These are phyloP conservation scores for Gyps fulvus DNA, from an alignment of 2,113 vertebrate species.

Conservation along the genomic window DNA sequence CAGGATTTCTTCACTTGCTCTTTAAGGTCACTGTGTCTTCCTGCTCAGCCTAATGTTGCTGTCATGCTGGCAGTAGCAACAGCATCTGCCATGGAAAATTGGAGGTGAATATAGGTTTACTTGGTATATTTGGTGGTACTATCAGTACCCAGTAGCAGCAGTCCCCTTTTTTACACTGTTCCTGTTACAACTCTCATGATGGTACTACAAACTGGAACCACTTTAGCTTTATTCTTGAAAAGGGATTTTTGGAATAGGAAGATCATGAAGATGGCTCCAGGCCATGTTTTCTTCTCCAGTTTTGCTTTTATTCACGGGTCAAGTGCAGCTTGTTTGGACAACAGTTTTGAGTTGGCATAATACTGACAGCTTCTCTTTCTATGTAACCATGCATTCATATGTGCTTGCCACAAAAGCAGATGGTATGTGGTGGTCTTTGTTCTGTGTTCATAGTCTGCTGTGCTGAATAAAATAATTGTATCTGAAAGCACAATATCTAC, in stretches of 20 bases:
- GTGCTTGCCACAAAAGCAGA: neutral
- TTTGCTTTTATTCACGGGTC: neutral
- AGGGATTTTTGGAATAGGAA: neutral
- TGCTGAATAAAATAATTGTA: neutral
- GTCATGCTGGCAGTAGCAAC: neutral
- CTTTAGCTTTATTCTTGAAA: neutral
- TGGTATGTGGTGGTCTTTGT: neutral
- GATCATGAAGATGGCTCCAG: neutral
- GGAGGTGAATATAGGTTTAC: neutral
- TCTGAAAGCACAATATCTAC: neutral
- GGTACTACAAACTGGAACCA: neutral
- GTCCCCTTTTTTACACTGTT: neutral
- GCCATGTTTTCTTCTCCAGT: neutral
- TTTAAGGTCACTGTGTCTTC: neutral
- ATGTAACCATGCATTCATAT: accelerated
- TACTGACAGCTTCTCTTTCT: neutral
- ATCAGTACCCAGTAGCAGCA: neutral
- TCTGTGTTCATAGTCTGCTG: neutral
- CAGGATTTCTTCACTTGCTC: neutral
- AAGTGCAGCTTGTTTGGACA: neutral
- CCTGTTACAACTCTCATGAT: neutral
- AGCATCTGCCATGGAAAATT: neutral
- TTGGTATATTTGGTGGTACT: neutral
- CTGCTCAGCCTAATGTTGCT: neutral
- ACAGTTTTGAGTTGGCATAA: neutral